Conservation (phyloP, 2,888 invertebrate species). For the Julus scanicus region DNA sequence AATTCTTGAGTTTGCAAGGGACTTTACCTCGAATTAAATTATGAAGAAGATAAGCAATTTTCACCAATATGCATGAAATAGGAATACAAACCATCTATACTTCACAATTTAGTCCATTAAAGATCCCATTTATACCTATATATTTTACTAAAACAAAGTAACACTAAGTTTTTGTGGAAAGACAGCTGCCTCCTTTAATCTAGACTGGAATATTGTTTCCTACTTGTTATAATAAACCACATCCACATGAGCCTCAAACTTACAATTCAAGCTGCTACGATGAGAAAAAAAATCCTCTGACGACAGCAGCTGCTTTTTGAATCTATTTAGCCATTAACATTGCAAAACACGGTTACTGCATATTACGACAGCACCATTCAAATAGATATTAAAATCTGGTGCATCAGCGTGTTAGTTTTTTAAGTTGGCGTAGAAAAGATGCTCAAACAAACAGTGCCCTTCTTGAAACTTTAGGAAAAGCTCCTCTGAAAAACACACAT, state of each 20-base stretch:
- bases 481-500: no score
- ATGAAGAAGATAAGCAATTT: neutral
- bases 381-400: neutral
- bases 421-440: neutral
- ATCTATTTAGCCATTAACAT: slow-evolving; percentile 31
- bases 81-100: neutral
- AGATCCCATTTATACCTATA: neutral
- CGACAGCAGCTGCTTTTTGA: slow-evolving; percentile 36
- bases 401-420: neutral
- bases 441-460: neutral
- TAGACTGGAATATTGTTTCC: slow-evolving; percentile 23
- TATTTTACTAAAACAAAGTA: neutral
- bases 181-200: slow-evolving; percentile 23
- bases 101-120: slow-evolving; percentile 14
- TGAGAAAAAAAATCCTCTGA: neutral
- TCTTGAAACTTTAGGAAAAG: neutral
- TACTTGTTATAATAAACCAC: slow-evolving; percentile 30
- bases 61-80: neutral
- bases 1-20: no score
- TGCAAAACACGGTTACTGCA: slow-evolving; percentile 3
- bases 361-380: neutral
- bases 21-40: neutral
- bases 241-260: neutral
- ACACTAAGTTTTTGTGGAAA: neutral
- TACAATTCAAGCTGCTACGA: slow-evolving; percentile 10